Percentiles rank a stretch among this genome's conserved stretches.
These are phyloP conservation scores for Bombus waltoni DNA, from an alignment of 1,140 invertebrate genomes.

Conservation along the genomic window DNA sequence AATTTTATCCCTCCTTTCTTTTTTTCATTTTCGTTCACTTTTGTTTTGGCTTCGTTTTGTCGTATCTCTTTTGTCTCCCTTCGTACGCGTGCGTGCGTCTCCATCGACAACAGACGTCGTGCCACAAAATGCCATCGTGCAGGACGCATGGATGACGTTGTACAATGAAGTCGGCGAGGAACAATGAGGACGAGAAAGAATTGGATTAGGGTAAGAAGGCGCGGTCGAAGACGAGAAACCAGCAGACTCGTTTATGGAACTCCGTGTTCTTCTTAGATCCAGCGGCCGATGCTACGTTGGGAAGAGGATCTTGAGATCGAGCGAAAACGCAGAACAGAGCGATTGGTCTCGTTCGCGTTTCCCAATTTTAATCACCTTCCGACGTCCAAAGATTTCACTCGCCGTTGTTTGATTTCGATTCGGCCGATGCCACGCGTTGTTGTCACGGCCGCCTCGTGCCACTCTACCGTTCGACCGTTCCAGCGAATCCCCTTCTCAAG, in stretches of 20 bases:
- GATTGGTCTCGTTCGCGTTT: background rate
- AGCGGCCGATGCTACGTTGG: too few species aligned
- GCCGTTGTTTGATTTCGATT: background rate
- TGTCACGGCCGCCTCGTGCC: background rate
- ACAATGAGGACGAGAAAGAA: constrained; percentile 26
- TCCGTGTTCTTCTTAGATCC: background rate
- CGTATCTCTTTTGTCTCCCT: background rate
- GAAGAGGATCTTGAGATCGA: background rate
- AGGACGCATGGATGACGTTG: constrained; percentile 22
- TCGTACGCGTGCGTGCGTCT: constrained; percentile 23
- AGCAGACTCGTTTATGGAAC: background rate
- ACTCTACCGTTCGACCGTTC: background rate
- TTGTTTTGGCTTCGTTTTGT: background rate
- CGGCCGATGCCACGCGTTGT: background rate
- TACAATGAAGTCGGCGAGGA: constrained; percentile 35
- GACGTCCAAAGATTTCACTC: background rate
- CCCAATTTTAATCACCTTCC: background rate
- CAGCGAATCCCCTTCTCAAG: background rate
- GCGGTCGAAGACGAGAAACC: background rate
- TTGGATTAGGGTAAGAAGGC: background rate
- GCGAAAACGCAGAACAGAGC: background rate
- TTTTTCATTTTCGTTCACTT: background rate
- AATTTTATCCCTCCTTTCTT: background rate
- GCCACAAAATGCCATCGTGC: constrained; percentile 50
- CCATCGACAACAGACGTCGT: constrained; percentile 57